phyloP scores from a whole-genome alignment of 92 coral and sea anemone genomes.

The Parazoanthus darwini region DNA sequence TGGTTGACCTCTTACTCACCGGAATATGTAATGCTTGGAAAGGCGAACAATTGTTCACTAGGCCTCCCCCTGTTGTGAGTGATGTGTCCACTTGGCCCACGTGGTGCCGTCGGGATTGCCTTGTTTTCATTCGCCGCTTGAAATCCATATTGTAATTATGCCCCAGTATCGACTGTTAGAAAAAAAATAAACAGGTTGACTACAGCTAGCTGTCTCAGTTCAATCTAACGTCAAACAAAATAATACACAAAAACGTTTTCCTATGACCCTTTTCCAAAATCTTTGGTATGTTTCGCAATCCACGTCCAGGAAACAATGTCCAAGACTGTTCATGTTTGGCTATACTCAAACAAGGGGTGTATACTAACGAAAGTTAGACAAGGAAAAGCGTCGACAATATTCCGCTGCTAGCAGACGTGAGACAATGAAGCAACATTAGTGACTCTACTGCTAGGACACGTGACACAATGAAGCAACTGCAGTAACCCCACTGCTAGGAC shows the following conservation, averaged over 20 bases:
- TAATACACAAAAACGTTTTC: too few species aligned
- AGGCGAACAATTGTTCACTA: slow-evolving; percentile 86
- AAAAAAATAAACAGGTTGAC: neutral
- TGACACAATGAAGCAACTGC: too few species aligned
- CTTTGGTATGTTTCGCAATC: too few species aligned
- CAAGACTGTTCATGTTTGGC: too few species aligned
- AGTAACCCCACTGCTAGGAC: too few species aligned
- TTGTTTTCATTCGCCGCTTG: slow-evolving; percentile 91
- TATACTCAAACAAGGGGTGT: too few species aligned
- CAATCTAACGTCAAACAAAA: neutral
- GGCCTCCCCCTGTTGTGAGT: slow-evolving; percentile 75
- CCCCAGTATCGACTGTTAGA: slow-evolving; percentile 84
- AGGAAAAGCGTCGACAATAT: too few species aligned
- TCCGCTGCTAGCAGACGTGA: neutral
- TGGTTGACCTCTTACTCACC: slow-evolving; percentile 42
- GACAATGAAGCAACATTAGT: too few species aligned
- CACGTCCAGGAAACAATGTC: too few species aligned
- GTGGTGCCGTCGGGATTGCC: slow-evolving; percentile 83
- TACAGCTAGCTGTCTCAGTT: too few species aligned
- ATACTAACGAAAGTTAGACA: too few species aligned
- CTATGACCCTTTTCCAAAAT: neutral
- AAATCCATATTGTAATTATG: slow-evolving; percentile 89
- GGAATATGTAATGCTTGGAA: slow-evolving; percentile 91
- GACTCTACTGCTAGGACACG: too few species aligned
- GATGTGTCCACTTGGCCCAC: slow-evolving; percentile 86